phyloP scores from a whole-genome alignment of 2,888 invertebrate genomes.

The Psococerastis gibbosa region DNA sequence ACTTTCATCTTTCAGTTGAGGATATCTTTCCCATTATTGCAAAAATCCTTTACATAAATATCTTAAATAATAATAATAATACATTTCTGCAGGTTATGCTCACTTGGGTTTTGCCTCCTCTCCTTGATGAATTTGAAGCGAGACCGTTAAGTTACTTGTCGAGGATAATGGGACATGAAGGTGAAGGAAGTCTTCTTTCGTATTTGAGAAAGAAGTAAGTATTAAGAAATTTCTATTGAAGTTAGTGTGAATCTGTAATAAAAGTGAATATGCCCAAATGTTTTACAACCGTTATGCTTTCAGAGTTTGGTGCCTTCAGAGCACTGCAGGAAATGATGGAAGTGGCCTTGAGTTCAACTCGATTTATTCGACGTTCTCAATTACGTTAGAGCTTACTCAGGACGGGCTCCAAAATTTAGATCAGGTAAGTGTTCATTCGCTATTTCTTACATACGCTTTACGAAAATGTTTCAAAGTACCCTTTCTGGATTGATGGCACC shows the following conservation, averaged over 20 bases:
- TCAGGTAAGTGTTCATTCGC: too few species aligned
- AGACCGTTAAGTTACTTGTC: slow-evolving; percentile 63
- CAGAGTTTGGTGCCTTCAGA: slow-evolving; percentile 56
- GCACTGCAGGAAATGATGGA: slow-evolving; percentile 47
- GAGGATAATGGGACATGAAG: slow-evolving; percentile 70
- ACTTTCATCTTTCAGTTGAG: too few species aligned
- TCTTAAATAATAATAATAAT: too few species aligned
- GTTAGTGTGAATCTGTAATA: too few species aligned
- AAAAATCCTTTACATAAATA: too few species aligned
- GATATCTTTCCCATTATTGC: too few species aligned
- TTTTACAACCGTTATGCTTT: slow-evolving; percentile 18
- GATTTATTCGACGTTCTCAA: slow-evolving; percentile 41
- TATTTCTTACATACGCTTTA: too few species aligned
- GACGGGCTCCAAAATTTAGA: slow-evolving; percentile 50
- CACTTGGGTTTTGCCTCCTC: slow-evolving; percentile 42
- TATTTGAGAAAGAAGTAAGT: slow-evolving; percentile 50
- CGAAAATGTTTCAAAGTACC: too few species aligned
- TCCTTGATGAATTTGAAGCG: slow-evolving; percentile 43
- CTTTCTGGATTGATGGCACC: too few species aligned
- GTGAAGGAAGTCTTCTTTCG: slow-evolving; percentile 61
- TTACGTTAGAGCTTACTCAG: slow-evolving; percentile 57
- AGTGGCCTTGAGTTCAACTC: slow-evolving; percentile 62
- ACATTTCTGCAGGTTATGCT: too few species aligned
- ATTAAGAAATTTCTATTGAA: slow-evolving; percentile 6
- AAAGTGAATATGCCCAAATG: too few species aligned